Percentiles rank a stretch among this genome's conserved stretches.
Evolutionary conservation across 2,797 vertebrate genomes (phyloP).

Genomic region (Menidia menidia): DNA sequence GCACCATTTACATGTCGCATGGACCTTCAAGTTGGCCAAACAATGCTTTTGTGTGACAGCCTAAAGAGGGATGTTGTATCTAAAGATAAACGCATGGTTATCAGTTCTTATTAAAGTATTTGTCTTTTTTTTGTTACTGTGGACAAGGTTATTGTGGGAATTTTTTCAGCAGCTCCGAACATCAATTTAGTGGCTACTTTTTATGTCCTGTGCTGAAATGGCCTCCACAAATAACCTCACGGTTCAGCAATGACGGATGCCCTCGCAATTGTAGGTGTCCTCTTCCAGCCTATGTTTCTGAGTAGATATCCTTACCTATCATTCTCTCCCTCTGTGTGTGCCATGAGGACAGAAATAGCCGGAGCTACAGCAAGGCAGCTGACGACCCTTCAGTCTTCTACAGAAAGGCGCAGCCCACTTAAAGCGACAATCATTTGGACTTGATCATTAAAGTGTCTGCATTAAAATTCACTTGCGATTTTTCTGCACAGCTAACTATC

Average conservation of each 20-base stretch:
- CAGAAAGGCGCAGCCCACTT: slow-evolving; percentile 23
- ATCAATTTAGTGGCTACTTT: slow-evolving; percentile 38
- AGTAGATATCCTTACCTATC: slow-evolving; percentile 68
- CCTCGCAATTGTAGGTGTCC: slow-evolving; percentile 64
- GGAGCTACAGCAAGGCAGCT: slow-evolving; percentile 51
- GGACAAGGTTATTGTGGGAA: slow-evolving; percentile 3
- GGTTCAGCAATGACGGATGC: slow-evolving; percentile 63
- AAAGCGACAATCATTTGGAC: slow-evolving; percentile 12
- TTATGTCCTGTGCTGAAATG: slow-evolving; percentile 45
- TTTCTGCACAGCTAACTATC: neutral
- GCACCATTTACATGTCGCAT: neutral
- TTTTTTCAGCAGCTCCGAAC: slow-evolving; percentile 20
- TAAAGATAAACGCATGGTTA: neutral
- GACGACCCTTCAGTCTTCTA: slow-evolving; percentile 33
- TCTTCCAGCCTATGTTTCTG: slow-evolving; percentile 68
- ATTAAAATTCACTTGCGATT: slow-evolving; percentile 6
- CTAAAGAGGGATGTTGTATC: neutral
- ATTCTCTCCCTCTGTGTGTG: slow-evolving; percentile 68
- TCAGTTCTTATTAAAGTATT: neutral
- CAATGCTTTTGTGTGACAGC: neutral
- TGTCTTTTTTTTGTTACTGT: neutral
- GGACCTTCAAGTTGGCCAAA: neutral
- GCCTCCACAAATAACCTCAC: slow-evolving; percentile 65
- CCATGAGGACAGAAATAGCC: slow-evolving; percentile 73
- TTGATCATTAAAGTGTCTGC: neutral